phyloP scores from a whole-genome alignment of 2,113 vertebrate genomes.

The Gobiocypris rarus region DNA sequence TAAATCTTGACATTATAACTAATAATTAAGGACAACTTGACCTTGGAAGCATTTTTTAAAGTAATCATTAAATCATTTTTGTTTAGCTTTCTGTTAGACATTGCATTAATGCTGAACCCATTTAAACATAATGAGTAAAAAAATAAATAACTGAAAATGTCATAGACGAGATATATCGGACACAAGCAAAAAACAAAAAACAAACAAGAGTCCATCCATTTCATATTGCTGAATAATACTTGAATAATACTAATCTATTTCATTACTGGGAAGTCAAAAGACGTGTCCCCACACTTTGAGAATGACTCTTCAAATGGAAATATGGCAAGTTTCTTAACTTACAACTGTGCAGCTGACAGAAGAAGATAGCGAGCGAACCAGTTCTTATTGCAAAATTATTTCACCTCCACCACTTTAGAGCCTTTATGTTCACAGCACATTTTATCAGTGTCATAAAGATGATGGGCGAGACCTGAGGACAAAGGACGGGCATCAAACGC shows the following conservation, averaged over 20 bases:
- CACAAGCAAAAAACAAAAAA: background rate
- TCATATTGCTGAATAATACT: background rate
- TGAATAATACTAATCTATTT: too few species aligned
- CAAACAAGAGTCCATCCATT: background rate
- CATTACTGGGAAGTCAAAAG: background rate
- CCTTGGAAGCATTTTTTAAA: background rate
- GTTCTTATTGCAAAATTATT: conserved; percentile 35
- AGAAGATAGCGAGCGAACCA: background rate
- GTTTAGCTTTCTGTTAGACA: background rate
- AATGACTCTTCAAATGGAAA: conserved; percentile 6
- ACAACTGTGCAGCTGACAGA: conserved; percentile 14
- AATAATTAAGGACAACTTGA: background rate
- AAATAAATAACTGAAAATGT: conserved; percentile 2
- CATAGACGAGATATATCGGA: background rate
- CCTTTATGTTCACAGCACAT: conserved; percentile 49
- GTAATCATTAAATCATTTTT: background rate
- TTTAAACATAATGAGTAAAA: background rate
- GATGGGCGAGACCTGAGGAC: conserved; percentile 45
- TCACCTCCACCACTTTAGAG: conserved; percentile 11
- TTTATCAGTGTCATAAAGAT: conserved; percentile 51
- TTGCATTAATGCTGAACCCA: background rate
- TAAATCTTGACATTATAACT: background rate
- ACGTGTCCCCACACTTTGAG: background rate
- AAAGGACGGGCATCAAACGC: conserved; percentile 30
- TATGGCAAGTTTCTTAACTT: conserved; percentile 30